Evolutionary conservation across 2,113 vertebrate genomes (phyloP).

Genomic region (Anseranas semipalmata): DNA sequence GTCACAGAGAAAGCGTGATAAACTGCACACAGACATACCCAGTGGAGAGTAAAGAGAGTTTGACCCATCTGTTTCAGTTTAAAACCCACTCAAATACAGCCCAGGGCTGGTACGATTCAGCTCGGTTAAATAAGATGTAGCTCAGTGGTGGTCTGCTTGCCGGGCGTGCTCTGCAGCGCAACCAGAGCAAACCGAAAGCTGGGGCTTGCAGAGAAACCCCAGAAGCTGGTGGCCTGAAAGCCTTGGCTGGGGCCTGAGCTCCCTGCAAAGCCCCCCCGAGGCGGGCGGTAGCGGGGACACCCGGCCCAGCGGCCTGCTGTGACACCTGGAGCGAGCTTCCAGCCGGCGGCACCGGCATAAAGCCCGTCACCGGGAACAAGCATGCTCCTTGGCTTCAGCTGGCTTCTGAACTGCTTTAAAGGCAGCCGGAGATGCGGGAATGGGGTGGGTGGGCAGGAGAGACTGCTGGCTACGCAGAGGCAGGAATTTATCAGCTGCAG

Average conservation of each 20-base stretch:
- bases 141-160: not conserved
- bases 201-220: not conserved
- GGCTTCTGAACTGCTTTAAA: not conserved
- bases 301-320: accelerated
- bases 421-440: not conserved
- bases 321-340: not conserved
- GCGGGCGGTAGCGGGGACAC: accelerated
- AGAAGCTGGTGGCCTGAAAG: not conserved
- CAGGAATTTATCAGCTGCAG: not conserved
- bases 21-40: not conserved
- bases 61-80: not conserved
- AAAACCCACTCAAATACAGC: not conserved
- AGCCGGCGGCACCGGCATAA: accelerated
- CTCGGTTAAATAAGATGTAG: not conserved
- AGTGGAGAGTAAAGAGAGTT: not conserved
- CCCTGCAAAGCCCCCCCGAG: not conserved
- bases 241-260: not conserved
- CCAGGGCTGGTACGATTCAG: not conserved
- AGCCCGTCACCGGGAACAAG: not conserved
- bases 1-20: accelerated
- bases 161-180: not conserved
- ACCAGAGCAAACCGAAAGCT: not conserved
- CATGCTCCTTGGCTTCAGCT: not conserved
- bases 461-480: not conserved
- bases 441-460: not conserved